Evolutionary conservation across 2,797 vertebrate species (phyloP).

Genomic region (Hapalemur alaotrensis): DNA sequence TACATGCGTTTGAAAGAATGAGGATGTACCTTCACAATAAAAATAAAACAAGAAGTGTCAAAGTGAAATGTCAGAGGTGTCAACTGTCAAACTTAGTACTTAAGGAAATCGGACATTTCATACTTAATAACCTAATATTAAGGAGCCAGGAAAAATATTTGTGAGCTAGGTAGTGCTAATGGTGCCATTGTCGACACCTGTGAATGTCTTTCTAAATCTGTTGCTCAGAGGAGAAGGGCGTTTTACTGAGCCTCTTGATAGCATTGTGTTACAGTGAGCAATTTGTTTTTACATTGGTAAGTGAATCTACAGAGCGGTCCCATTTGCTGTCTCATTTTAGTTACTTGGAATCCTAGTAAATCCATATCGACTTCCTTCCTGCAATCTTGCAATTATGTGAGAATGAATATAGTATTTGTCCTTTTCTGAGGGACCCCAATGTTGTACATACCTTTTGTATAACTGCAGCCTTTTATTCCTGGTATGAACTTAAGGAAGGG

Average conservation of each 20-base stretch:
- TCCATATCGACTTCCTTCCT: conserved; percentile 34
- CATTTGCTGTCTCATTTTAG: not conserved
- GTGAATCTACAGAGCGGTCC: not conserved
- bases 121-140: not conserved
- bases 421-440: not conserved
- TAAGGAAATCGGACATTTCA: too few relatives aligned
- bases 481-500: not conserved
- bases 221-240: not conserved
- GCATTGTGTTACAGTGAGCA: not conserved
- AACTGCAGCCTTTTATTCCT: not conserved
- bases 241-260: not conserved
- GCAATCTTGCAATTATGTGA: not conserved
- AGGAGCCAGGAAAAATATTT: not conserved
- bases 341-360: conserved; percentile 44
- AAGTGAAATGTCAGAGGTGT: too few relatives aligned
- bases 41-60: too few relatives aligned
- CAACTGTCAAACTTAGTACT: too few relatives aligned
- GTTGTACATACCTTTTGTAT: not conserved
- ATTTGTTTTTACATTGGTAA: conserved; percentile 21
- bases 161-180: not conserved
- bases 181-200: not conserved
- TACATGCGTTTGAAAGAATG: too few relatives aligned
- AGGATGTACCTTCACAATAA: too few relatives aligned
- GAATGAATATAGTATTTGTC: not conserved
- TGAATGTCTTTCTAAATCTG: not conserved